Evolutionary conservation across 35 echinoderm and acorn worm genomes (phyloP), one percentile per base, ranked within the genome.

Genomic region (Amphiura filiformis): DNA sequence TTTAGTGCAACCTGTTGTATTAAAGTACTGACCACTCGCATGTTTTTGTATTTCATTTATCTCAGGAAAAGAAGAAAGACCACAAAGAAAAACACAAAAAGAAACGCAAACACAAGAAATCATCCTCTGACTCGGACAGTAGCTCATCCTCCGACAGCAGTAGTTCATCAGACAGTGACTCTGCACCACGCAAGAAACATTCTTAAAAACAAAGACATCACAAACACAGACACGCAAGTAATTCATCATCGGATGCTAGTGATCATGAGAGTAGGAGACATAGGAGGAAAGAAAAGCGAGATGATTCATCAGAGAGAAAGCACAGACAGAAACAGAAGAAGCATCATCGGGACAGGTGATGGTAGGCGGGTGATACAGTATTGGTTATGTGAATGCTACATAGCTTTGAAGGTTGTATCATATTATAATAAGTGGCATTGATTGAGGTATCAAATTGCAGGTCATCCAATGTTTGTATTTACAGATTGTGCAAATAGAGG

Each of bases 101-200:
- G 44, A 52, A 52, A 20, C 44, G 20, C 44, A 52, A 52, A 20
- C 44, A 52, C 44, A 52, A 52, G 20, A 7, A 52, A 11, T 7
- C 44, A 20, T 79, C 77, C 3, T 79, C 77, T 7, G 36, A 37
- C 77, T 79, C 77, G 11, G 77, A 79, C 77, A 79, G 77, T 15
- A 33, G 34, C 77, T 35, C 33, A 4, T 37, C 77, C 33, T 17
- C n/a, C 34, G 33, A 35, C 77, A 30, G 0, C 1, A 83, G 81
- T 34, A 41, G 52, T 56, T 52, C 39, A 1, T 83, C 81, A 56
- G 40, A 47, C 5, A 49, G 38, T 4, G 81, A 83, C 38, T 49
- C 39, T 13, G 81, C 41, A 14, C 41, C 81, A 14, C n/a, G 26
- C 18, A 47, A 83, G 39, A 83, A 32, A 83, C 81, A 83, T 52